These are phyloP conservation scores for Agrotis segetum DNA, from an alignment of 2,888 invertebrate species.

Conservation along the genomic window DNA sequence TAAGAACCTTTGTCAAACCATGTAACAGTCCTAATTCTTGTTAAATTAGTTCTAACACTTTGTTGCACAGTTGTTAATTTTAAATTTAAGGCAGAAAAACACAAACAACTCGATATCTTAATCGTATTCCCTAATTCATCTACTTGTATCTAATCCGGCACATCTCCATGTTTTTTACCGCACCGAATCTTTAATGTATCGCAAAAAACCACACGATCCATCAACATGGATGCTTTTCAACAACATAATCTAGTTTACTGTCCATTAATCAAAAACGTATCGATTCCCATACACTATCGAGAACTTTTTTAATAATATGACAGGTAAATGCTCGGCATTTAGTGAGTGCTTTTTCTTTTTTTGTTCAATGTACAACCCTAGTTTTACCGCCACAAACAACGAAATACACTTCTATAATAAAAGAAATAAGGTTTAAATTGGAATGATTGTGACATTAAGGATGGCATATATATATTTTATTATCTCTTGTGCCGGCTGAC, in stretches of 20 bases:
- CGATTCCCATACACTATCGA: conserved; percentile 86
- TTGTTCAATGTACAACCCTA: conserved; percentile 69
- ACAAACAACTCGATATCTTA: background rate
- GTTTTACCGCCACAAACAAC: conserved; percentile 9
- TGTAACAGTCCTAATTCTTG: too few relatives aligned
- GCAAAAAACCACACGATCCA: conserved; percentile 71
- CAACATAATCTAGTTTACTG: conserved; percentile 85
- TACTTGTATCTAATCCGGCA: conserved; percentile 16
- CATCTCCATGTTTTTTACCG: conserved; percentile 36
- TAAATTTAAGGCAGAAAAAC: too few relatives aligned
- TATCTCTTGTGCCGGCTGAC: conserved; percentile 88
- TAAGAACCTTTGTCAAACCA: too few relatives aligned
- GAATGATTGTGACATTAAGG: conserved; percentile 10
- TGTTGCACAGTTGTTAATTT: too few relatives aligned
- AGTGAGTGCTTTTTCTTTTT: conserved; percentile 82
- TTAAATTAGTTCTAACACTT: too few relatives aligned
- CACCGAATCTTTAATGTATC: conserved; percentile 53
- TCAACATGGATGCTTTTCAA: conserved; percentile 76
- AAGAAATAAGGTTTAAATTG: conserved; percentile 60
- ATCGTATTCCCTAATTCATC: conserved; percentile 4
- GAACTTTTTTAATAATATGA: conserved; percentile 88
- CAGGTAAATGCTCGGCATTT: conserved; percentile 90
- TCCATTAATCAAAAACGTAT: conserved; percentile 88
- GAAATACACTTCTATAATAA: conserved; percentile 18
- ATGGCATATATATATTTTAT: conserved; percentile 68